Evolutionary conservation across 2,888 invertebrate species (phyloP), one percentile per base, ranked within the genome.

Genomic region (Agapostemon virescens): DNA sequence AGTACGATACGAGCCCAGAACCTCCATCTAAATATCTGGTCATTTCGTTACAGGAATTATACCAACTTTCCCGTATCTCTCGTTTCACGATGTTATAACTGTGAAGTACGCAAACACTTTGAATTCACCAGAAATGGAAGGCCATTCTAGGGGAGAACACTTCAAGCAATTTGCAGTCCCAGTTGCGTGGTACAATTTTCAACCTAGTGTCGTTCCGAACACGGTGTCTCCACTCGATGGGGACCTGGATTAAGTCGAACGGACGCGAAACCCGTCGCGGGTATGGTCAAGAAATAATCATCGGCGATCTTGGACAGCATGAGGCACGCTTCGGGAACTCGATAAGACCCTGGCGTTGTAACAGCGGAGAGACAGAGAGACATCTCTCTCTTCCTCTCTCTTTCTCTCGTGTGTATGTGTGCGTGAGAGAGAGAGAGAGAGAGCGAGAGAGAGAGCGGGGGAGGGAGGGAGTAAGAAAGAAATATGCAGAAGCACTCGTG

Each of bases 401-500:
- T n/a, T n/a, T 49, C 49, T 49, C n/a, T 49, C n/a, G n/a, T n/a
- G n/a, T n/a, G n/a, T n/a, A n/a, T n/a, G n/a, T n/a, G n/a, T n/a
- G n/a, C n/a, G n/a, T n/a, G 40, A n/a, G 38, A n/a, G 30, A n/a
- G 38, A 36, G 0, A 26, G 5, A 66, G 52, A 33, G 40, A n/a
- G 38, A n/a, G 30, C 17, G 38, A 36, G 0, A 26, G 5, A 66
- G 52, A 33, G 49, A 63, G 15, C 20, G 30, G 64, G 64, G 26
- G 45, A 33, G 55, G 64, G 52, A 66, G 38, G 38, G 45, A 83
- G 61, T 58, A 82, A 79, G 84, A 84, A 86, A 85, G 81, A 82
- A 78, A 67, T 77, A 86, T 77, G 78, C 81, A 84, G 83, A 78
- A 81, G 81, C 86, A 84, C 87, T 86, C 88, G 90, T 89, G 90